These are phyloP conservation scores for Spilarctia lutea DNA, from an alignment of 2,888 invertebrate species.

Conservation along the genomic window DNA sequence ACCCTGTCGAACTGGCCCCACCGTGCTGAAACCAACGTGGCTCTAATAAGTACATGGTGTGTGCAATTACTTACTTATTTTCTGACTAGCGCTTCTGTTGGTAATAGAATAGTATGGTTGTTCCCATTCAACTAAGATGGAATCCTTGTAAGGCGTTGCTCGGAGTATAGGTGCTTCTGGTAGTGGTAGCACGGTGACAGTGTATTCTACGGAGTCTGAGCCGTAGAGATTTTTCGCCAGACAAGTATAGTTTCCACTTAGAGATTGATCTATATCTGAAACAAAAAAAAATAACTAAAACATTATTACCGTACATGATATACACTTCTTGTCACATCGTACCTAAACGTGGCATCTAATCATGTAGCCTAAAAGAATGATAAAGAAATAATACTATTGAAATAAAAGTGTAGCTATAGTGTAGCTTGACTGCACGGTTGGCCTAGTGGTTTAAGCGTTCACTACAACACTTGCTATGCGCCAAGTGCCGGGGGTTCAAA, in stretches of 20 bases:
- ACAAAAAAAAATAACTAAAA: background rate
- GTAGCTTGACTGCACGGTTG: too few relatives aligned
- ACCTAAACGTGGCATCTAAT: too few relatives aligned
- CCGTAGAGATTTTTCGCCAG: conserved; percentile 94
- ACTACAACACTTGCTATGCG: too few relatives aligned
- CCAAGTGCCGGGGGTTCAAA: too few relatives aligned
- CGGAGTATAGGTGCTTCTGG: conserved; percentile 90
- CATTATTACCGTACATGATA: background rate
- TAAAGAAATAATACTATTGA: too few relatives aligned
- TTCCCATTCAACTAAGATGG: conserved; percentile 88
- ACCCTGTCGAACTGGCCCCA: too few relatives aligned
- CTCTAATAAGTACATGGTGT: too few relatives aligned
- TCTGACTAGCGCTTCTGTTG: conserved; percentile 71
- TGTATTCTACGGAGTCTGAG: conserved; percentile 93
- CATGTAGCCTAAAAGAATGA: too few relatives aligned
- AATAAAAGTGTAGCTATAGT: too few relatives aligned
- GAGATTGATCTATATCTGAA: conserved; percentile 83
- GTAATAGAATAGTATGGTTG: conserved; percentile 80
- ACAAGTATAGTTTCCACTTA: conserved; percentile 93
- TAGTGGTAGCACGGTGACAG: conserved; percentile 91
- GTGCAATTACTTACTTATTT: conserved; percentile 71
- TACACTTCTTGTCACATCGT: background rate
- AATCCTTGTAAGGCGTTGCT: conserved; percentile 81
- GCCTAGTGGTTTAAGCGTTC: too few relatives aligned
- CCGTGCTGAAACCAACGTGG: too few relatives aligned